Base-by-base conservation (phyloP, 2,113 vertebrate species). In the Leiothrix lutea region DNA sequence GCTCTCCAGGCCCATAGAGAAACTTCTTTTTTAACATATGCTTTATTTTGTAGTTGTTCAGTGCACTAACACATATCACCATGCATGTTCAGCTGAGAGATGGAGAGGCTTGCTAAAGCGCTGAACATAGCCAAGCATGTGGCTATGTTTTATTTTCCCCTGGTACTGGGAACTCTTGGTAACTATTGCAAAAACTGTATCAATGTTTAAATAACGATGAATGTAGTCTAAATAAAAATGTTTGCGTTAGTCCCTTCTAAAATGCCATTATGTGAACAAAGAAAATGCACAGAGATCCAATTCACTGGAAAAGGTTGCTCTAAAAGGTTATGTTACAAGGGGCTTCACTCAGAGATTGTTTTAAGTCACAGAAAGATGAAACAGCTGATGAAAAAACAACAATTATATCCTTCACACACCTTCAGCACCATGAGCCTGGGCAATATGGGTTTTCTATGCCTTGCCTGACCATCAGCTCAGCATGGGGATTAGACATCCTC, bases 171-270 rank as follows among this genome's bases (percentile, higher is more conserved):
- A 94, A 66, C 48, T 91, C 94, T 85, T 64, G 81, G 23, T 75
- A 67, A 90, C 82, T 91, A 67, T 88, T 64, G 94, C 92, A 75
- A 88, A 95, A 92, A 80, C 56, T 91, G 87, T 94, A 81, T 80
- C 58, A 5, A 31, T 80, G 94, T 70, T 95, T 95, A 93, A 96
- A 60, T 47, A 92, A 93, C 33, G 26, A 80, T 73, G 25, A 96
- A 97, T 91, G 95, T 88, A 88, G 65, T 81, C 89, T 92, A 88
- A 97, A 83, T 94, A 96, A 84, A 88, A 94, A 87, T 12, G 36
- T 94, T 77, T 92, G 85, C 35, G 51, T 96, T 92, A 96, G 65
- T 80, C 47, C 35, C 24, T 86, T 94, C 85, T 86, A 66, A 70
- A 66, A n/a, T 48, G 47, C 8, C 5, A 2, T 33, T 69, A 28